Evolutionary conservation across 2,113 vertebrate genomes (phyloP), one percentile per base, ranked within the genome.

Genomic region (Lichenostomus cassidix): DNA sequence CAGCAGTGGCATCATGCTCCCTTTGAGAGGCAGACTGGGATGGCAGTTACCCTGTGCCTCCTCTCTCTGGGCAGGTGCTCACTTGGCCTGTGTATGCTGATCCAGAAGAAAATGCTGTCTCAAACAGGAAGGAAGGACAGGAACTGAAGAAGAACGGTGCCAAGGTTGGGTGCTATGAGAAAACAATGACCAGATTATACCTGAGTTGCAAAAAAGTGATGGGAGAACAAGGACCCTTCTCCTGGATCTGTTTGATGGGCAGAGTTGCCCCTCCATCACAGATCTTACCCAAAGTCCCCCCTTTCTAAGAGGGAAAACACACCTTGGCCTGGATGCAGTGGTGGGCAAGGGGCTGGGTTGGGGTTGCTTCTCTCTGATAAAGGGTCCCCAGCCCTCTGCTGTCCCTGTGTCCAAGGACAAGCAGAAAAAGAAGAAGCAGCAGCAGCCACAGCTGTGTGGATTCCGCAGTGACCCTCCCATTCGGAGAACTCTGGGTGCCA

Each of bases 401-500:
- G 27, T 68, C 52, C 22, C 55, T 65, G 35, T 10, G 9, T 44
- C 25, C 73, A 35, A 94, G 78, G 95, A 97, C 55, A 98, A 97
- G 78, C 97, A 97, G 80, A 98, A 97, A 63, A 95, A 96, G 47
- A 88, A 75, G 53, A 25, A 86, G 69, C 11, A 70, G 59, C 47
- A 49, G 44, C 44, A 46, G 44, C 27, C 46, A 50, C 67, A 77
- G 22, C 46, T 24, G 11, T 29, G 3, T 42, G 97, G 98, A 59
- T 65, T 98, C 55, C 95, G 91, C 27, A 97, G 97, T 4, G 97
- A 98, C 15, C 73, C 97, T 23, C 98, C 98, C 7, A 55, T 98
- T 88, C 68, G 35, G 77, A 98, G 64, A 74, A 90, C 58, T 46
- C 92, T 99, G 44, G 97, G 97, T 19, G 96, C 94, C 3, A 42